These are phyloP conservation scores for Eupristina koningsbergeri DNA, from an alignment of 1,140 invertebrate species.

Conservation along the genomic window DNA sequence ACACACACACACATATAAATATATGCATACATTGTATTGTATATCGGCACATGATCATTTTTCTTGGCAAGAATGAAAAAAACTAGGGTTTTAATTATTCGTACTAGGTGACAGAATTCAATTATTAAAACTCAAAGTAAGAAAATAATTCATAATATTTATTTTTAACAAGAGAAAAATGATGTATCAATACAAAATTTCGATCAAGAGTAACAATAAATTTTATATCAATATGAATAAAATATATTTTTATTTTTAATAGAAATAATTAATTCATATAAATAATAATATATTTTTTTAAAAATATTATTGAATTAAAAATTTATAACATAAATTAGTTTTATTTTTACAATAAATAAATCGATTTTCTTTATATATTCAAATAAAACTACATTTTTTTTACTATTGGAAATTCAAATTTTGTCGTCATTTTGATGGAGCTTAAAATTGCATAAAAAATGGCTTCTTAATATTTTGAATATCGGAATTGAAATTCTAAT, in stretches of 20 bases:
- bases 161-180: not conserved
- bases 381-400: not conserved
- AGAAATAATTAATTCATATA: too few species aligned
- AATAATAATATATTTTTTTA: too few species aligned
- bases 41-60: not conserved
- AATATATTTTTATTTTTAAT: not conserved
- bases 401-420: not conserved
- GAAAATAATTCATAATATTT: not conserved
- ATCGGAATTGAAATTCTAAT: not conserved
- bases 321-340: not conserved
- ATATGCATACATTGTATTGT: not conserved
- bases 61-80: too few species aligned
- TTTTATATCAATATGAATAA: not conserved
- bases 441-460: not conserved
- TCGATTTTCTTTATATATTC: not conserved
- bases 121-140: not conserved
- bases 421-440: not conserved
- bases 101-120: not conserved
- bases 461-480: not conserved
- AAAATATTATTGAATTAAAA: too few species aligned
- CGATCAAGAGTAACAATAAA: not conserved
- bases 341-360: not conserved
- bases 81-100: not conserved
- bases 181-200: not conserved
- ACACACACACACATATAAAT: too few species aligned